Conservation (phyloP, 1,140 invertebrate species). For the Drosophila nikananu region DNA sequence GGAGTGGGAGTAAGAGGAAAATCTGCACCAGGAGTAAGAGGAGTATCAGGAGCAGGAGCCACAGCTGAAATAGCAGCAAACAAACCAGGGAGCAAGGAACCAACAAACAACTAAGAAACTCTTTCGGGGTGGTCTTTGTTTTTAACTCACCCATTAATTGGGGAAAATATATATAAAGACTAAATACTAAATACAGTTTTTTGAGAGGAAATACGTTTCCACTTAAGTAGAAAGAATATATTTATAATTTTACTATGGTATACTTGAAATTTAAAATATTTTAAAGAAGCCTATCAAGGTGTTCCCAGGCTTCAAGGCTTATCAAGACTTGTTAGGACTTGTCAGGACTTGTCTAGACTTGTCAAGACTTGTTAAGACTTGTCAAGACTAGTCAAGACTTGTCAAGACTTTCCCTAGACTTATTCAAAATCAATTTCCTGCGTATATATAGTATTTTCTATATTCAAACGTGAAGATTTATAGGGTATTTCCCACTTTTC, state of each 20-base stretch:
- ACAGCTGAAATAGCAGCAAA: not conserved
- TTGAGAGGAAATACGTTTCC: not conserved
- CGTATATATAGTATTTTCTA: too few species aligned
- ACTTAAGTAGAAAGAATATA: not conserved
- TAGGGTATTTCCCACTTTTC: not conserved
- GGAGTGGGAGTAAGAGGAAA: not conserved
- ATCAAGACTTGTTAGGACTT: too few species aligned
- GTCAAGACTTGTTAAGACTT: too few species aligned
- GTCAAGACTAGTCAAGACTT: too few species aligned
- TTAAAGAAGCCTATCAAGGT: too few species aligned
- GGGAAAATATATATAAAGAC: not conserved
- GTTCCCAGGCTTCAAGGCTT: too few species aligned
- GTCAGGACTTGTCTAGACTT: too few species aligned
- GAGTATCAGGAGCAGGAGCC: slow-evolving; percentile 1
- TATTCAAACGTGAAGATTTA: too few species aligned
- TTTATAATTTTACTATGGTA: not conserved
- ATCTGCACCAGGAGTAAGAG: not conserved
- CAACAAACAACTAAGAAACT: slow-evolving; percentile 25
- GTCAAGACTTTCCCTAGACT: too few species aligned
- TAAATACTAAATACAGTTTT: not conserved
- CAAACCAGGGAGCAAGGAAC: not conserved
- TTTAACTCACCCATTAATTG: slow-evolving; percentile 1
- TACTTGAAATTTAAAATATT: too few species aligned
- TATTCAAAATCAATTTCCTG: too few species aligned
- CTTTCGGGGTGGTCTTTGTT: slow-evolving; percentile 31